Evolutionary conservation across 2,888 invertebrate species (phyloP), one percentile per base, ranked within the genome.

Genomic region (Neoitamus cyanurus): DNA sequence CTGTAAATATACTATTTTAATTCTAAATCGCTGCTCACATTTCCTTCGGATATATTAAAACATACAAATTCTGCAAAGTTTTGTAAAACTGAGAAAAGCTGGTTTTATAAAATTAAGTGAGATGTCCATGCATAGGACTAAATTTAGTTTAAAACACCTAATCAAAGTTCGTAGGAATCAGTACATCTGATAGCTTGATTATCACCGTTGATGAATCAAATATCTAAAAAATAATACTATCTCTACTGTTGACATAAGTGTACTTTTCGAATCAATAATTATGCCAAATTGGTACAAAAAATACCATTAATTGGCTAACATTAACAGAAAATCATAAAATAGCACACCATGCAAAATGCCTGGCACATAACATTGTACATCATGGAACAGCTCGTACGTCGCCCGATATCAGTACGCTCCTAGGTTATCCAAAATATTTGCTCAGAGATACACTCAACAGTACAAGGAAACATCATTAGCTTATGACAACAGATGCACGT

Each of bases 381-480:
- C 9, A 25, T 58, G 20, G 25, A 25, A 58, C 25, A 15, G 58
- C 58, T 58, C 15, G 20, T 15, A 58, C 58, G 58, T 58, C 58
- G 58, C 58, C 58, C 7, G 58, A 6, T 58, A 58, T 25, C 58
- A 58, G 58, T 58, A 3, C 58, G 58, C 20, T 58, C 9, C 15
- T 7, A 15, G 9, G 25, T 20, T 58, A 58, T 58, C 70, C 70
- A 84, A 37, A 78, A 84, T 84, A 84, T 84, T 84, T 84, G 68
- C 42, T 68, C 42, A 36, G 46, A 69, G 30, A 77, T 77, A 68
- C 70, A 68, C 69, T 68, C 78, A 42, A 42, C 70, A 28, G 68
- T 70, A 84, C 84, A 84, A 78, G 84, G 68, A 84, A 84, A 84
- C 78, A 84, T 84, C 84, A 84, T 84, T 84, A 84, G 84, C 78